phyloP scores from a whole-genome alignment of 2,113 vertebrate species.

The Coptodon bakossiorum region DNA sequence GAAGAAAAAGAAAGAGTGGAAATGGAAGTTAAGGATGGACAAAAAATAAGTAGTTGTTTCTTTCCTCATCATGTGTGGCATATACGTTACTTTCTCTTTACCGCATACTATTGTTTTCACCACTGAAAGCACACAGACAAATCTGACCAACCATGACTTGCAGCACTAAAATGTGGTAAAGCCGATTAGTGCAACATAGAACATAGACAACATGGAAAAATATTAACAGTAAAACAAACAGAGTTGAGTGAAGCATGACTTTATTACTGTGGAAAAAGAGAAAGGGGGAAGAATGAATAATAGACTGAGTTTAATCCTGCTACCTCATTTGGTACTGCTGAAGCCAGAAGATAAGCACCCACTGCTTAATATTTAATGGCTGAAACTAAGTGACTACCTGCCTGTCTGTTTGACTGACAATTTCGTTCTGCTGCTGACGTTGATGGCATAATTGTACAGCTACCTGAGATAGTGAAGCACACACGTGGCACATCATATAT shows the following conservation, averaged over 20 bases:
- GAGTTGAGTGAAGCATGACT: neutral
- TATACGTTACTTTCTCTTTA: neutral
- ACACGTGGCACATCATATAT: neutral
- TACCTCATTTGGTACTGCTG: neutral
- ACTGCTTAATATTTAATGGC: slow-evolving; percentile 70
- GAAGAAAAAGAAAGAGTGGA: neutral
- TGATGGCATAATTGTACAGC: neutral
- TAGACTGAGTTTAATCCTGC: neutral
- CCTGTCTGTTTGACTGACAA: slow-evolving; percentile 10
- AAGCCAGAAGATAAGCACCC: slow-evolving; percentile 41
- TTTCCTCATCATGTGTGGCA: neutral
- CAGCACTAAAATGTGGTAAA: neutral
- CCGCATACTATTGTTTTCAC: slow-evolving; percentile 5
- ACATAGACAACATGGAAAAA: neutral
- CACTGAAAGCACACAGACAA: neutral
- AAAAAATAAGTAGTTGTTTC: neutral
- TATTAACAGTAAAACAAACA: neutral
- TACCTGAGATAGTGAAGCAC: neutral
- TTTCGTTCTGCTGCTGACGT: neutral
- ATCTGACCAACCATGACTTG: neutral
- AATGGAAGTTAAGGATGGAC: neutral
- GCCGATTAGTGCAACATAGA: neutral
- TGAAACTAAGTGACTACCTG: slow-evolving; percentile 37
- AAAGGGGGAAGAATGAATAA: neutral
- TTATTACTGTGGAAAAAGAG: neutral